phyloP scores from a whole-genome alignment of 2,888 invertebrate species.

The Cylindroiulus punctatus region DNA sequence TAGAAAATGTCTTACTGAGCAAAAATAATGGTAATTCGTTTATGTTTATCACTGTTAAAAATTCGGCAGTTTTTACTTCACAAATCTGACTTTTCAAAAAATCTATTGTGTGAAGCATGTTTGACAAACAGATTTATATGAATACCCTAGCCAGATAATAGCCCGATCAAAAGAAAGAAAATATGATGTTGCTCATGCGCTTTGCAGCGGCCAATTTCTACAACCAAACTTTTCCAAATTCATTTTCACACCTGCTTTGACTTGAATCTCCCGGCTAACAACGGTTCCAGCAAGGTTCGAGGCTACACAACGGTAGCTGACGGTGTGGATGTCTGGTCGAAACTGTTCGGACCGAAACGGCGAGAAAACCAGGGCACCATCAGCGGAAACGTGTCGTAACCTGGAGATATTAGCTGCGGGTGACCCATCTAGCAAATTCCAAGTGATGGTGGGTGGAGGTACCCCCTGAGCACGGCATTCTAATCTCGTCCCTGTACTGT shows the following conservation, averaged over 20 bases:
- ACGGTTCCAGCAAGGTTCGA: conserved; percentile 50
- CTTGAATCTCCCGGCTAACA: conserved; percentile 54
- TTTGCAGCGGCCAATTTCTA: conserved; percentile 15
- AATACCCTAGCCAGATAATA: too few relatives aligned
- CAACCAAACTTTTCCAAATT: neutral
- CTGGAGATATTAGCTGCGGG: conserved; percentile 31
- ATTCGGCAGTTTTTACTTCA: too few relatives aligned
- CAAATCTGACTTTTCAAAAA: too few relatives aligned
- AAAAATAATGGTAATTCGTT: too few relatives aligned
- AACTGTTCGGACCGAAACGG: conserved; percentile 51
- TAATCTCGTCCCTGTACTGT: conserved; percentile 50
- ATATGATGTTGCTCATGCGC: too few relatives aligned
- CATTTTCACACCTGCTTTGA: conserved; percentile 53
- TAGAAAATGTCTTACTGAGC: too few relatives aligned
- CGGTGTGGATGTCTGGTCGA: conserved; percentile 54
- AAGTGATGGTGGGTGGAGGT: conserved; percentile 49
- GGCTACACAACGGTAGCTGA: conserved; percentile 52
- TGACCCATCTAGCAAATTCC: conserved; percentile 52
- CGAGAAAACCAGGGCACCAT: conserved; percentile 52
- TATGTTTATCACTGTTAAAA: too few relatives aligned
- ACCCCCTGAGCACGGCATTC: conserved; percentile 44
- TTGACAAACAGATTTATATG: too few relatives aligned
- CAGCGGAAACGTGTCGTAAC: conserved; percentile 37
- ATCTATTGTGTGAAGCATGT: too few relatives aligned
- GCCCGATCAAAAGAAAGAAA: neutral